phyloP scores from a whole-genome alignment of 1,140 invertebrate genomes.

The Nylanderia fulva region DNA sequence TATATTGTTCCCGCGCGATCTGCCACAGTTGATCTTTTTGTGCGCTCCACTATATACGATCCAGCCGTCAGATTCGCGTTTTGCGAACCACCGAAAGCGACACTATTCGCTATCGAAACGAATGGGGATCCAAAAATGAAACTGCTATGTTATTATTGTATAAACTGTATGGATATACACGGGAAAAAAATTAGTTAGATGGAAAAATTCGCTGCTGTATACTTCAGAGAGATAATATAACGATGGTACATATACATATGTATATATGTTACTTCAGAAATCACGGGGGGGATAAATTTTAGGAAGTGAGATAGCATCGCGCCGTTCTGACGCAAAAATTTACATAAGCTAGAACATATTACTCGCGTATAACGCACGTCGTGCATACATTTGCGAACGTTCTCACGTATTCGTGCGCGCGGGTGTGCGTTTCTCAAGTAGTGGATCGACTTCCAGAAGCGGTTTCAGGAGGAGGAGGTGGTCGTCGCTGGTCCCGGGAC shows the following conservation, averaged over 20 bases:
- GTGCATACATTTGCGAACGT: constrained; percentile 5
- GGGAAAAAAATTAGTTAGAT: too few relatives aligned
- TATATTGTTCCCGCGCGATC: constrained; percentile 37
- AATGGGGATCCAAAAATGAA: background rate
- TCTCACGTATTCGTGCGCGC: constrained; percentile 43
- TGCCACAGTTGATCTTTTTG: constrained; percentile 13
- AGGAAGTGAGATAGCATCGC: background rate
- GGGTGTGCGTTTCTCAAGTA: constrained; percentile 31
- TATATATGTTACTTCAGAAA: background rate
- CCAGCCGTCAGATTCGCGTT: constrained; percentile 1
- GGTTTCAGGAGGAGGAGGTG: background rate
- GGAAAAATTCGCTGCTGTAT: too few relatives aligned
- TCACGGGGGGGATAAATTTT: background rate
- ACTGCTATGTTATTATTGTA: constrained; percentile 30
- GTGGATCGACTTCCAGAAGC: constrained; percentile 60
- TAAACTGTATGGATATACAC: constrained; percentile 30
- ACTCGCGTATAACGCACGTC: background rate
- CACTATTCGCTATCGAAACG: constrained; percentile 31
- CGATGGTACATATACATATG: too few relatives aligned
- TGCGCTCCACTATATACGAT: constrained; percentile 34
- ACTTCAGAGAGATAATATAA: background rate
- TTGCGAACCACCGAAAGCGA: constrained; percentile 20
- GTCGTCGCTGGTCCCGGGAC: constrained; percentile 59
- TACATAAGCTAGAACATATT: background rate
- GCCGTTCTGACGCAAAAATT: too few relatives aligned